phyloP scores from a whole-genome alignment of 2,797 vertebrate species.

The Morelia viridis region DNA sequence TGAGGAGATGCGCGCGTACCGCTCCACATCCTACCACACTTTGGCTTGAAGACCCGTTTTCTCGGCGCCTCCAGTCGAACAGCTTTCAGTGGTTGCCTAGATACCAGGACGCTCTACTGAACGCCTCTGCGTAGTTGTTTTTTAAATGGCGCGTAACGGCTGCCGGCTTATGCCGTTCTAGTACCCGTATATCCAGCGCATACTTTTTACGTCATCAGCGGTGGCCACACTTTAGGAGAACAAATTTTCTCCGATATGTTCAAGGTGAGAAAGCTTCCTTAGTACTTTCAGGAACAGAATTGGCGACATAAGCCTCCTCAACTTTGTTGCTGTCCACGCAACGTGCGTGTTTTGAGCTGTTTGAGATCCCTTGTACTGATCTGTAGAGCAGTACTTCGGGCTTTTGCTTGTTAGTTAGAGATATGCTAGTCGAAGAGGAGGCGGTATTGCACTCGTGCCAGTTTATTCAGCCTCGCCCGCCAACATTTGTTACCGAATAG shows the following conservation, averaged over 20 bases:
- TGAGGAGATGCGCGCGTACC: not conserved
- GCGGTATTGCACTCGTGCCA: not conserved
- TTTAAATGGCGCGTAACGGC: too few species aligned
- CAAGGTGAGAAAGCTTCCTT: conserved; percentile 35
- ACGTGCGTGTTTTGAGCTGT: not conserved
- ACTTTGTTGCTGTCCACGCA: not conserved
- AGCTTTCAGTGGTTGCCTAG: not conserved
- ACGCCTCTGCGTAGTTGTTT: not conserved
- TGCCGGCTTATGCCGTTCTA: not conserved
- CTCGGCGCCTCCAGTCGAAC: not conserved
- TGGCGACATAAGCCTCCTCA: not conserved
- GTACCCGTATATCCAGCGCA: not conserved
- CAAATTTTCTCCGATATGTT: not conserved
- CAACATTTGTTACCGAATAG: too few species aligned
- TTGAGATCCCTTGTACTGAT: not conserved
- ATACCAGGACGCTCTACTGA: not conserved
- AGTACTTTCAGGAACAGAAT: not conserved
- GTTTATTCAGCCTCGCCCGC: not conserved
- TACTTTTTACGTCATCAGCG: not conserved
- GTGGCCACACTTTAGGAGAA: not conserved
- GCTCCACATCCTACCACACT: not conserved
- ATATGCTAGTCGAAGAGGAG: not conserved
- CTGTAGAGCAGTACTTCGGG: not conserved
- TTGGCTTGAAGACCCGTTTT: not conserved
- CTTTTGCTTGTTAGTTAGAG: not conserved